Base-by-base conservation (phyloP, 2,113 vertebrate species). In the Scomber scombrus region DNA sequence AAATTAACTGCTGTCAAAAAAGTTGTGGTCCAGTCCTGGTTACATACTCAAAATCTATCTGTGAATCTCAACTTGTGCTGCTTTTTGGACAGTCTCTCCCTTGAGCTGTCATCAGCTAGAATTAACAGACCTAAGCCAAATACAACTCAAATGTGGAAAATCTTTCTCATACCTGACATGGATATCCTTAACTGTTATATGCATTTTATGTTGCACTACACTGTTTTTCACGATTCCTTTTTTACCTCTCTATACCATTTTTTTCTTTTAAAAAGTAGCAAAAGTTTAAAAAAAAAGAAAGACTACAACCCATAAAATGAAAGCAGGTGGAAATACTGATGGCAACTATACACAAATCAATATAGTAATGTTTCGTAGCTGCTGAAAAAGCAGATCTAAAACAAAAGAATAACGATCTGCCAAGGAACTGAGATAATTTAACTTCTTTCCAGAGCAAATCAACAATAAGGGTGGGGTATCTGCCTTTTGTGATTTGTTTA, bases 51-150 rank as follows among this genome's bases (percentile, higher is more conserved):
- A 51, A 81, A 31, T 83, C 61, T 62, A 63, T 82, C 51, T 60
- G 61, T 55, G 63, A 75, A 85, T 63, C 76, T 50, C 19, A 47
- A 67, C 47, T 60, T 49, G 58, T 46, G 65, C 46, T 71, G 58
- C 66, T 55, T 67, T 75, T 64, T 69, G 57, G 76, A 69, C 66
- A 23, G 54, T 34, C 18, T 56, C 55, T 62, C 47, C 57, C 49
- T 63, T 58, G 18, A 76, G 78, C 67, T 84, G 77, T 81, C 82
- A 85, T 79, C 71, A 75, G 63, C 65, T 55, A 51, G 11, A 83
- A 80, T 75, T 61, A 86, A 77, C 31, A 65, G 55, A 29, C 46
- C 52, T 51, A 29, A 47, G 52, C 31, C 76, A 83, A 82, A 87
- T 57, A 81, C 61, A 73, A 64, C 67, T 69, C 57, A 55, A 77